These are phyloP conservation scores for Dascillus cervinus DNA, from an alignment of 2,888 invertebrate genomes.

Conservation along the genomic window DNA sequence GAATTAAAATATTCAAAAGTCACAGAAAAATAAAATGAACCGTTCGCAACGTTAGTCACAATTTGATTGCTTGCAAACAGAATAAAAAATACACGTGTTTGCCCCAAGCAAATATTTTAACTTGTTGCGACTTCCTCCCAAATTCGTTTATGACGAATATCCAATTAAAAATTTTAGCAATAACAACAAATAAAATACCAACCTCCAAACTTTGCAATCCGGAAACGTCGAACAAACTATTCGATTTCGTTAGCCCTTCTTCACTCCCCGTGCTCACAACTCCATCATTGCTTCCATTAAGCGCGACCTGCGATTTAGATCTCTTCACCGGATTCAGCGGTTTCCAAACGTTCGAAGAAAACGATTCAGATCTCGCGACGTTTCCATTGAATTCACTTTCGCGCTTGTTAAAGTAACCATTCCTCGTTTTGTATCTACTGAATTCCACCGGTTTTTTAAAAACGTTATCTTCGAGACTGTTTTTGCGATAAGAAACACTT, in stretches of 20 bases:
- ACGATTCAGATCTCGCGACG: slow-evolving; percentile 35
- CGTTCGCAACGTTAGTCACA: too few species aligned
- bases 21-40: too few species aligned
- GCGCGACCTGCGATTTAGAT: slow-evolving; percentile 42
- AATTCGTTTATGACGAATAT: too few species aligned
- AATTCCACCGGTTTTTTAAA: slow-evolving; percentile 29
- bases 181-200: slow-evolving; percentile 23
- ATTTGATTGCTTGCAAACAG: too few species aligned
- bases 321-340: slow-evolving; percentile 38
- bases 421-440: slow-evolving; percentile 12
- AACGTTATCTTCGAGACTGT: slow-evolving; percentile 22
- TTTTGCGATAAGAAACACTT: slow-evolving; percentile 26
- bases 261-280: slow-evolving; percentile 10
- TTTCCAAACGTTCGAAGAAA: slow-evolving; percentile 31
- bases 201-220: slow-evolving; percentile 44
- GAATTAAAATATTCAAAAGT: too few species aligned
- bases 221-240: slow-evolving; percentile 40
- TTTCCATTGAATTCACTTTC: slow-evolving; percentile 7
- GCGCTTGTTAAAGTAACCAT: slow-evolving; percentile 14
- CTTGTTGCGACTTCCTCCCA: too few species aligned
- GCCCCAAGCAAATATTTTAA: too few species aligned
- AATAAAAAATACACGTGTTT: too few species aligned
- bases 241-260: slow-evolving; percentile 31
- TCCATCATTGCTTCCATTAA: slow-evolving; percentile 32
- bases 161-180: too few species aligned